Evolutionary conservation across 2,888 invertebrate species (phyloP), one percentile per base, ranked within the genome.

Genomic region (Hedya salicella): DNA sequence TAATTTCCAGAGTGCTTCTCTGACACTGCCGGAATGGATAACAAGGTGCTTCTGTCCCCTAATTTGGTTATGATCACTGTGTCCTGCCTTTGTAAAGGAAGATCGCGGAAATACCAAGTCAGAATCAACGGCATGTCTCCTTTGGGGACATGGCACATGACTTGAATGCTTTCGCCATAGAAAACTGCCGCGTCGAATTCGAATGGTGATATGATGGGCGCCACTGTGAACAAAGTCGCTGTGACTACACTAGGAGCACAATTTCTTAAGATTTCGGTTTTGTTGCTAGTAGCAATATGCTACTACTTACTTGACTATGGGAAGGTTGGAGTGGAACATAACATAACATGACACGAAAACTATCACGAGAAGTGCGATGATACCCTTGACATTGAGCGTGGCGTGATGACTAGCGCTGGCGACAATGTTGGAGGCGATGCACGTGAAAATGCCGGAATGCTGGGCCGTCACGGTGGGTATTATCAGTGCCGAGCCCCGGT

Each of bases 1-100:
- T 96, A 96, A 82, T 94, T 95, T 71, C 96, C 96, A 52, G 95
- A 93, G 85, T 96, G 95, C 73, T 93, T 93, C 65, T 94, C 94
- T 73, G 94, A 93, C 53, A 95, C 95, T 9, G 94, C 93, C 72
- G 95, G 94, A 71, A 96, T 95, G 73, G 93, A 94, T 76, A 95
- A 82, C 68, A 95, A 92, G 70, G 94, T 94, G 76, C 94, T 93
- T 72, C 94, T 89, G 76, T 93, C 93, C 78, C 94, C 94, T 73
- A 93, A 88, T 80, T 94, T 94, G 30, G 94, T 82, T 54, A 94
- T 90, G 48, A 85, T 85, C 68, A 94, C 87, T 70, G 91, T 91
- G 67, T 86, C 82, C 69, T 83, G 86, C 68, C 78, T 81, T 76
- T 80, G 81, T 68, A 91, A 70, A 52, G 92, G 93, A 70, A 92